These are phyloP conservation scores for Drosophila ustulata DNA, from an alignment of 2,888 invertebrate species.

Conservation along the genomic window DNA sequence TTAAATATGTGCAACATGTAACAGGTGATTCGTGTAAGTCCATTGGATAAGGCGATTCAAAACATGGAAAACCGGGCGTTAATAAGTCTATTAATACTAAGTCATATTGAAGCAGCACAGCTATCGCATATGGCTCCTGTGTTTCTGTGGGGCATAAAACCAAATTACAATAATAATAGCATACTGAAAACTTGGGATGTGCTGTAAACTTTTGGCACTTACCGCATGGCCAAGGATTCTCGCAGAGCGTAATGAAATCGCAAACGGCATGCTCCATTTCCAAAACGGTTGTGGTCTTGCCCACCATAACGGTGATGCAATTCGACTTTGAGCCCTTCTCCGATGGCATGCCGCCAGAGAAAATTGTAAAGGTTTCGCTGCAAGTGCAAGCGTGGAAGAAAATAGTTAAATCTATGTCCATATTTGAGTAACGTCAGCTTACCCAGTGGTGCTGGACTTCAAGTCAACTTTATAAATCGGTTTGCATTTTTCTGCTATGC, in stretches of 20 bases:
- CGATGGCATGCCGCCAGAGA: slow-evolving; percentile 97
- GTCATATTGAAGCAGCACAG: slow-evolving; percentile 98
- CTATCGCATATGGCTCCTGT: slow-evolving; percentile 99
- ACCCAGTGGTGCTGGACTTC: slow-evolving; percentile 91
- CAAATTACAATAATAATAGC: not conserved
- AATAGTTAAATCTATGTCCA: too few relatives aligned
- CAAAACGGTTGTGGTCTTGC: slow-evolving; percentile 97
- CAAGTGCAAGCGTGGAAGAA: not conserved
- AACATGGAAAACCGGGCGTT: slow-evolving; percentile 98
- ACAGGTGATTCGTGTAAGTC: slow-evolving; percentile 99
- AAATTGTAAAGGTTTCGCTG: slow-evolving; percentile 97
- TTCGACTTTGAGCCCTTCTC: slow-evolving; percentile 96
- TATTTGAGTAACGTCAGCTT: slow-evolving; percentile 6
- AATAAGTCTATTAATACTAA: slow-evolving; percentile 98
- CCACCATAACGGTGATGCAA: slow-evolving; percentile 97
- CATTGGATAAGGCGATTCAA: slow-evolving; percentile 99
- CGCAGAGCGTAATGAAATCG: slow-evolving; percentile 98
- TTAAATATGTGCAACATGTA: slow-evolving; percentile 98
- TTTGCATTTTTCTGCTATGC: slow-evolving; percentile 96
- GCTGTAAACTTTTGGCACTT: slow-evolving; percentile 49
- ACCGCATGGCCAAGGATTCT: slow-evolving; percentile 97
- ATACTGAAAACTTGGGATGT: too few relatives aligned
- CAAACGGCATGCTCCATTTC: slow-evolving; percentile 99
- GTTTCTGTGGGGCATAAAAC: slow-evolving; percentile 88
- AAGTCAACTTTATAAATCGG: slow-evolving; percentile 98